These are phyloP conservation scores for Beaufortia kweichowensis DNA, from an alignment of 2,113 vertebrate genomes.

Conservation along the genomic window DNA sequence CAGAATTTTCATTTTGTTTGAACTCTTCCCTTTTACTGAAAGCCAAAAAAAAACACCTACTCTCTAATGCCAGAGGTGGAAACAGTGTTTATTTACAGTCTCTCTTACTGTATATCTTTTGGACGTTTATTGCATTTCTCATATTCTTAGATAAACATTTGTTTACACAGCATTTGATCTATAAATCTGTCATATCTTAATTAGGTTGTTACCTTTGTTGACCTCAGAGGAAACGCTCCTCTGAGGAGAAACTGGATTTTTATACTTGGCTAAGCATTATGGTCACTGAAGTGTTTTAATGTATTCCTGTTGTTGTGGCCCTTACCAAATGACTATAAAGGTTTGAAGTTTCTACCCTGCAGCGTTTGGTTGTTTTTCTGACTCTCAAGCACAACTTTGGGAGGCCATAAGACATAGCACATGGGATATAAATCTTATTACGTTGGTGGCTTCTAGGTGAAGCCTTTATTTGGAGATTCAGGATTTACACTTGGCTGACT, in stretches of 20 bases:
- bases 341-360: not conserved
- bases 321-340: conserved; percentile 19
- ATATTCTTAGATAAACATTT: not conserved
- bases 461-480: conserved; percentile 43
- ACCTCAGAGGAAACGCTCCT: not conserved
- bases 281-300: conserved; percentile 35
- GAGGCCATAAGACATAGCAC: conserved; percentile 50
- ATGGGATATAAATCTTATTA: conserved; percentile 53
- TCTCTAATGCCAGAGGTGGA: no score
- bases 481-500: conserved; percentile 48
- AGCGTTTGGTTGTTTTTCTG: conserved; percentile 26
- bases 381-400: conserved; percentile 41
- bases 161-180: not conserved
- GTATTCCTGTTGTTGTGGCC: conserved; percentile 2
- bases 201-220: conserved; percentile 10
- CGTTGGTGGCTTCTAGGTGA: conserved; percentile 35
- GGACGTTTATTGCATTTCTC: not conserved
- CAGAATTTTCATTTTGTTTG: not conserved
- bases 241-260: not conserved
- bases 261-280: conserved; percentile 6
- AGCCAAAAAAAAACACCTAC: not conserved
- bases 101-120: not conserved
- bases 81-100: not conserved
- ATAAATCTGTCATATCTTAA: conserved; percentile 16
- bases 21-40: not conserved